A percentile compares a stretch with the other conserved stretches of the same genome.
These are phyloP conservation scores for Drosophila mojavensis DNA, from an alignment of 1,140 invertebrate species.

Conservation along the genomic window DNA sequence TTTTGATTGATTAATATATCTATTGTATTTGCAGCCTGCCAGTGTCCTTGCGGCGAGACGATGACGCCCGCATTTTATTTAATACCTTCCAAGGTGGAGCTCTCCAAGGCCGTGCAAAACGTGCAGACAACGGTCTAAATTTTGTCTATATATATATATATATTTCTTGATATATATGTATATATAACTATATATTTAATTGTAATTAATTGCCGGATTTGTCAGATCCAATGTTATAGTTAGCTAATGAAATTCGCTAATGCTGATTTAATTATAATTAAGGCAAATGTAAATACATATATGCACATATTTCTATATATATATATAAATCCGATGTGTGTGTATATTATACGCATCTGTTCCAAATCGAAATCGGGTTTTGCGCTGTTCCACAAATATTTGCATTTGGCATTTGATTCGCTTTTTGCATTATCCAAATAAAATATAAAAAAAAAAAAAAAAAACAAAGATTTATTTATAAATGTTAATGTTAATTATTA, in stretches of 20 bases:
- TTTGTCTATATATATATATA: background rate
- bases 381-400: slow-evolving; percentile 52
- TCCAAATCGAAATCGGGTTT: slow-evolving; percentile 26
- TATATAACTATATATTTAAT: background rate
- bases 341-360: background rate
- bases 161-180: background rate
- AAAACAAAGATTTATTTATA: background rate
- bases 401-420: slow-evolving; percentile 63
- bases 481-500: slow-evolving; percentile 25
- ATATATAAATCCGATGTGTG: slow-evolving; percentile 9
- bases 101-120: slow-evolving; percentile 93
- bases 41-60: slow-evolving; percentile 93
- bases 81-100: slow-evolving; percentile 93
- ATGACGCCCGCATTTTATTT: slow-evolving; percentile 94
- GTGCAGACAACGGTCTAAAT: slow-evolving; percentile 91
- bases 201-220: background rate
- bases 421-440: slow-evolving; percentile 56
- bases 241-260: slow-evolving; percentile 35
- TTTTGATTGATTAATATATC: too few relatives aligned
- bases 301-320: background rate
- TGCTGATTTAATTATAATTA: slow-evolving; percentile 25
- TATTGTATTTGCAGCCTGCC: slow-evolving; percentile 86
- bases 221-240: slow-evolving; percentile 8
- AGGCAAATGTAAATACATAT: background rate
- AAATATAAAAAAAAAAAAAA: background rate